Conservation (phyloP, 2,888 invertebrate genomes). For the Branchellion lobata region DNA sequence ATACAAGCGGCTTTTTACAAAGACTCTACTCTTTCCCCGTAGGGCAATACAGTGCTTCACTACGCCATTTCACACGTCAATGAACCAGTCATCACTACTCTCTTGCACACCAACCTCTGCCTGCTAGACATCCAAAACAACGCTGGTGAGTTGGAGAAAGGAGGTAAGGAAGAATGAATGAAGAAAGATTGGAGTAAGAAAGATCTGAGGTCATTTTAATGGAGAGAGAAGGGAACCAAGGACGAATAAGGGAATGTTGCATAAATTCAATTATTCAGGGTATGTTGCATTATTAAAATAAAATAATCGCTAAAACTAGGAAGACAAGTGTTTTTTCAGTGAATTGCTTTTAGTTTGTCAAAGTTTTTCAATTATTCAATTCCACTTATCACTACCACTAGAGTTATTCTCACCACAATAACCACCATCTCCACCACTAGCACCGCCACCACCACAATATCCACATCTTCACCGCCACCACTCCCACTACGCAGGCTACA, state of each 20-base stretch:
- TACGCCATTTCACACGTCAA: slow-evolving; percentile 89
- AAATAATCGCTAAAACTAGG: too few species aligned
- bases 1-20: too few species aligned
- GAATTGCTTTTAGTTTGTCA: too few species aligned
- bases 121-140: slow-evolving; percentile 77
- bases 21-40: too few species aligned
- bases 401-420: too few species aligned
- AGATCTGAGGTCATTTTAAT: neutral
- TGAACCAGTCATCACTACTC: slow-evolving; percentile 81
- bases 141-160: slow-evolving; percentile 73
- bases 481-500: slow-evolving; percentile 78
- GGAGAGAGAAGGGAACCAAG: neutral
- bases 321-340: too few species aligned
- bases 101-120: slow-evolving; percentile 83
- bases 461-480: neutral
- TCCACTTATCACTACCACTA: too few species aligned
- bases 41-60: slow-evolving; percentile 89
- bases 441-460: neutral
- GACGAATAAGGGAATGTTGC: too few species aligned
- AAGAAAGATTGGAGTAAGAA: neutral
- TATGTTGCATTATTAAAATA: too few species aligned
- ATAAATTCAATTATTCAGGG: too few species aligned
- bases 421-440: too few species aligned
- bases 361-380: too few species aligned
- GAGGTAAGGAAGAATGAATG: neutral